These are phyloP conservation scores for Anser brachyrhynchus DNA, from an alignment of 2,113 vertebrate species.

Conservation along the genomic window DNA sequence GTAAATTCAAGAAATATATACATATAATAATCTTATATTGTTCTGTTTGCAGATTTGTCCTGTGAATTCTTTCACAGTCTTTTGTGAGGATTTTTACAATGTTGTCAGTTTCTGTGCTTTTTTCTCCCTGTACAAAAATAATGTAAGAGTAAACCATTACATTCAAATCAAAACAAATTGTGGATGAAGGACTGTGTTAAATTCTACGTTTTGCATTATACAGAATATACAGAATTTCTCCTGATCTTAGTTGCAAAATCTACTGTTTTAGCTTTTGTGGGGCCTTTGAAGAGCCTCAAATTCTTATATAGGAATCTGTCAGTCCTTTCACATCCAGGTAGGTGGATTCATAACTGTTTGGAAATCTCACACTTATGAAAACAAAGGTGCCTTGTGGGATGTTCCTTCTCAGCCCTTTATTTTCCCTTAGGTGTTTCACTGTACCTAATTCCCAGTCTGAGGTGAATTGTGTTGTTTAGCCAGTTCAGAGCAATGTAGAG, in stretches of 20 bases:
- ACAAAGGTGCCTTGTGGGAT: neutral
- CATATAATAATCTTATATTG: neutral
- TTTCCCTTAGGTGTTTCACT: neutral
- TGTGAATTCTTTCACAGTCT: neutral
- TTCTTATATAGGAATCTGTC: neutral
- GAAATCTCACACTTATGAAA: neutral
- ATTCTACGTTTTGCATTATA: neutral
- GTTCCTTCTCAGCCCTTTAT: neutral
- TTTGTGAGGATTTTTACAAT: neutral
- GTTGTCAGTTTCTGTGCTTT: neutral
- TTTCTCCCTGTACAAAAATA: neutral
- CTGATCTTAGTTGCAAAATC: neutral
- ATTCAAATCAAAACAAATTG: neutral
- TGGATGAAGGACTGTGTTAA: neutral
- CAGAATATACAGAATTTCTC: neutral
- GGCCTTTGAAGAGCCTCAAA: neutral
- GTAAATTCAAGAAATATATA: neutral
- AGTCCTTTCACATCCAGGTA: neutral
- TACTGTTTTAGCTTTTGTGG: neutral
- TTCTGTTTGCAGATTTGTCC: neutral
- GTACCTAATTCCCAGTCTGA: rapidly evolving
- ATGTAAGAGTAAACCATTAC: neutral
- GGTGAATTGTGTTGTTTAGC: neutral
- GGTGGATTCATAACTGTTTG: neutral
- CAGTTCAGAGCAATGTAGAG: neutral